Base-by-base conservation (phyloP, 2,888 invertebrate species). In the Limulus polyphemus region DNA sequence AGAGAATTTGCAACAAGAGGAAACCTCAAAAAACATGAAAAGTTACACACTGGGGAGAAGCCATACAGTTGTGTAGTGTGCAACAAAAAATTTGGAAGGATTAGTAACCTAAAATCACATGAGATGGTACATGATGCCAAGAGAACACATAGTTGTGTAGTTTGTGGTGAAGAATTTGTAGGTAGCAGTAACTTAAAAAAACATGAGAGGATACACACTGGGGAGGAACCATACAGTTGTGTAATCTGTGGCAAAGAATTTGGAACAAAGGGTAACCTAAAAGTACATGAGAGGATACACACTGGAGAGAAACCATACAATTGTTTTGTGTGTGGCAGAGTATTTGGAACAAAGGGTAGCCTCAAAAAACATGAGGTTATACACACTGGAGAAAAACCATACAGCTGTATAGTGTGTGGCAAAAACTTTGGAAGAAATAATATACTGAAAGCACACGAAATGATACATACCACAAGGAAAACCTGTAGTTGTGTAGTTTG, bases 261-360 rank as follows among this genome's bases (percentile, higher is more conserved):
- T 16, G 48, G 13, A 11, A 16, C 16, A 9, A 56, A 49, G 46
- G 51, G 32, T 13, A 11, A 3, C 11, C 46, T 60, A 14, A 49
- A 16, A 11, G 49, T 32, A 32, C 59, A 59, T 48, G 17, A n/a
- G 17, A 52, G 49, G 12, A n/a, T 47, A 13, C 59, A 59, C 48
- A 59, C 59, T 3, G 60, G 60, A 16, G 60, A 60, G 49, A 47
- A 47, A 32, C 60, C 56, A 10, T 55, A 49, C 17, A 32, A 12
- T 10, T 60, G 60, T 14, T 48, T 56, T 17, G 49, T 56, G 9
- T 60, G 60, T 49, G 54, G 47, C 46, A 60, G 49, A 49, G 60
- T 14, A 13, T 60, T 60, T 49, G 11, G 13, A 5, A 14, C n/a
- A 4, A 55, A 56, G 13, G 10, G 13, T 3, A 11, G n/a, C 3